phyloP scores from a whole-genome alignment of 2,888 invertebrate genomes.

The Fragum whitleyi region DNA sequence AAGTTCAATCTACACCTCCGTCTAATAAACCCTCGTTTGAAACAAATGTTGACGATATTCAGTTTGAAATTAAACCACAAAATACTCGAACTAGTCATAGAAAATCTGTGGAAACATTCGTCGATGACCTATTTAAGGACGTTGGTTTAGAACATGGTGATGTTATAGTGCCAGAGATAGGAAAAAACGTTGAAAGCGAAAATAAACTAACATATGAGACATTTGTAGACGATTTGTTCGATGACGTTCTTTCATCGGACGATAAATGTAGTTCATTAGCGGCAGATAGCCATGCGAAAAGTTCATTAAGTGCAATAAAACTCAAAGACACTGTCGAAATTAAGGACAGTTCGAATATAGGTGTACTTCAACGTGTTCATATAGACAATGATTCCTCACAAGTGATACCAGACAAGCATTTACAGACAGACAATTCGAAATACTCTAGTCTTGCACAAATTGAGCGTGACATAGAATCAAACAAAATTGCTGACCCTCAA shows the following conservation, averaged over 20 bases:
- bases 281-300: neutral
- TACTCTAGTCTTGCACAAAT: slow-evolving; percentile 19
- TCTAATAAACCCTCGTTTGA: slow-evolving; percentile 7
- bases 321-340: neutral
- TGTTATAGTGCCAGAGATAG: neutral
- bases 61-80: neutral
- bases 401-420: slow-evolving; percentile 6
- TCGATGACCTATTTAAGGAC: slow-evolving; percentile 47
- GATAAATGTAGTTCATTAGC: slow-evolving; percentile 8
- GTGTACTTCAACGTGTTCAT: slow-evolving; percentile 1
- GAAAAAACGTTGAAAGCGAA: neutral
- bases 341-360: neutral
- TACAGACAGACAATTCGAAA: slow-evolving; percentile 28
- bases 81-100: slow-evolving; percentile 2
- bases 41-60: slow-evolving; percentile 52
- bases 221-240: slow-evolving; percentile 54
- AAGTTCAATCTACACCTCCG: slow-evolving; percentile 38
- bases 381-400: neutral
- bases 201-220: slow-evolving; percentile 52
- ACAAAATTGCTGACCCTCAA: slow-evolving; percentile 12
- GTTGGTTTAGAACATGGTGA: neutral
- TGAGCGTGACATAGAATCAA: slow-evolving; percentile 14
- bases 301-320: slow-evolving; percentile 22
- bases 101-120: slow-evolving; percentile 41
- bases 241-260: slow-evolving; percentile 15